phyloP scores from a whole-genome alignment of 2,113 vertebrate species.

The Oncorhynchus keta region DNA sequence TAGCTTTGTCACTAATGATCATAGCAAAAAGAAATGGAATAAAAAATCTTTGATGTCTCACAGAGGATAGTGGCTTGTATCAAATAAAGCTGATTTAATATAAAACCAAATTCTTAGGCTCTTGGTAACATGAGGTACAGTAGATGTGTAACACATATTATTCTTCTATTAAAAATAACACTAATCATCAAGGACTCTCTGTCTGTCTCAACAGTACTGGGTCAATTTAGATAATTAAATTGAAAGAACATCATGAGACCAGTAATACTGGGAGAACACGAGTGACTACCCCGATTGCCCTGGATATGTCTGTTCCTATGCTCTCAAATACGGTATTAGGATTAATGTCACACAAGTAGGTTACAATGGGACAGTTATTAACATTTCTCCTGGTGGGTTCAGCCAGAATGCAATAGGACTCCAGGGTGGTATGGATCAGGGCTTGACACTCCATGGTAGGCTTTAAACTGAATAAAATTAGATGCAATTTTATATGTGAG shows the following conservation, averaged over 20 bases:
- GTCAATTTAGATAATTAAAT: slow-evolving; percentile 34
- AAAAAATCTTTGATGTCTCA: no score
- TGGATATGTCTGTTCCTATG: slow-evolving; percentile 21
- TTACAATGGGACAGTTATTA: not conserved
- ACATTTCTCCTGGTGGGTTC: not conserved
- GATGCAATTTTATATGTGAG: not conserved
- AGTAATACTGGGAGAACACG: not conserved
- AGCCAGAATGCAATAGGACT: not conserved
- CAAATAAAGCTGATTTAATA: no score
- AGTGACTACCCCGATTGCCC: not conserved
- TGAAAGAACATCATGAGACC: slow-evolving; percentile 22
- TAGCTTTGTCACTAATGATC: no score
- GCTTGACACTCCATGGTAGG: not conserved
- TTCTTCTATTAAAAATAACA: not conserved
- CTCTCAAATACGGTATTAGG: slow-evolving; percentile 6
- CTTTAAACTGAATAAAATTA: not conserved
- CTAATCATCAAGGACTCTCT: slow-evolving; percentile 8
- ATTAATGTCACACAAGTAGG: slow-evolving; percentile 11
- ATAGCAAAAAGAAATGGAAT: no score
- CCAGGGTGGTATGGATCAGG: not conserved
- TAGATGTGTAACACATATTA: no score
- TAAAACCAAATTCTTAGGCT: no score
- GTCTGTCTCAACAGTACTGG: slow-evolving; percentile 1
- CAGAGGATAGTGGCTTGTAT: no score
- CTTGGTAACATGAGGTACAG: no score